Percentiles rank a stretch among this genome's conserved stretches.
phyloP scores from a whole-genome alignment of 2,113 vertebrate genomes.

The Tragelaphus strepsiceros region DNA sequence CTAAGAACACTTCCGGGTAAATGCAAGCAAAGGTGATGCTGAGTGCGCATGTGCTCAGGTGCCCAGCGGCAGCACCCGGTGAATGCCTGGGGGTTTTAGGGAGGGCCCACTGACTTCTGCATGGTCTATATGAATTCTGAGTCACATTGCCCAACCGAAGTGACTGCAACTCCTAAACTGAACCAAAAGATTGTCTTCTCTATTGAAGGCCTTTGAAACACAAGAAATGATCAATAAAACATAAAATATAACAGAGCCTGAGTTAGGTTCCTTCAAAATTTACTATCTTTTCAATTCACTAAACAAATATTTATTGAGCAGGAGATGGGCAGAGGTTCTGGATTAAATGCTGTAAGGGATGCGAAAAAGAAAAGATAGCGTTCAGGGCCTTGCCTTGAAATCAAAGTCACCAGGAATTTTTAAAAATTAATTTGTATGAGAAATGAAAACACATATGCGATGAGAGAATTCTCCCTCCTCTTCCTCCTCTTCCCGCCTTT shows the following conservation, averaged over 20 bases:
- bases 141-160: neutral
- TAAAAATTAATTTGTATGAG: neutral
- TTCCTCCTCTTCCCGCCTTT: neutral
- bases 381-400: neutral
- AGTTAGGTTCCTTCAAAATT: neutral
- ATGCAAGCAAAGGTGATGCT: neutral
- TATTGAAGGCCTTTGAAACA: neutral
- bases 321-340: neutral
- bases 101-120: neutral
- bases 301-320: neutral
- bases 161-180: neutral
- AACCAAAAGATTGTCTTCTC: neutral
- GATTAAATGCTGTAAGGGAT: neutral
- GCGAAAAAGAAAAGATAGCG: neutral
- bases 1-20: neutral
- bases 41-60: fast-evolving
- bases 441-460: neutral
- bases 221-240: neutral
- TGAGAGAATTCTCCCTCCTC: neutral
- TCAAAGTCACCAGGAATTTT: neutral
- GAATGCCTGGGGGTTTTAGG: neutral
- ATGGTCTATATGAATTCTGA: neutral
- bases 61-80: neutral
- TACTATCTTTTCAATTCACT: neutral
- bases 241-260: neutral